Evolutionary conservation across 2,113 vertebrate species (phyloP).

Genomic region (Scopus umbretta): DNA sequence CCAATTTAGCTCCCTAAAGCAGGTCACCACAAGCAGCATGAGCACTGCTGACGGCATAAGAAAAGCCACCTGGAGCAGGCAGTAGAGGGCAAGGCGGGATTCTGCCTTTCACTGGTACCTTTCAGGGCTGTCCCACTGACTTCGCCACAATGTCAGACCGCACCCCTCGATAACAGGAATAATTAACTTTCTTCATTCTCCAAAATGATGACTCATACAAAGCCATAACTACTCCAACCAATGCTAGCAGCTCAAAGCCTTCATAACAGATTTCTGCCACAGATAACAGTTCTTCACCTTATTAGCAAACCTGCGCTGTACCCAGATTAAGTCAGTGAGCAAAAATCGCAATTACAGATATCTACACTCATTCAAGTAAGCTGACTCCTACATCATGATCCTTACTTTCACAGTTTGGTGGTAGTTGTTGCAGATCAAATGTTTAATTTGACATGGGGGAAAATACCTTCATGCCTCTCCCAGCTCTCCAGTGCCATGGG

Average conservation of each 20-base stretch:
- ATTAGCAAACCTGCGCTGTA: not conserved
- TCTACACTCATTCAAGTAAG: rapidly evolving
- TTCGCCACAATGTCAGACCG: not conserved
- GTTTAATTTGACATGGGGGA: not conserved
- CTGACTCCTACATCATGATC: rapidly evolving
- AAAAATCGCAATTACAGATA: not conserved
- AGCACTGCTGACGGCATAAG: not conserved
- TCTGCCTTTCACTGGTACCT: not conserved
- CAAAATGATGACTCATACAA: not conserved
- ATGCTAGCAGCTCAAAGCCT: not conserved
- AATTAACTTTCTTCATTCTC: not conserved
- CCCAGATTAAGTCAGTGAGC: not conserved
- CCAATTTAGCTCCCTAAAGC: not conserved
- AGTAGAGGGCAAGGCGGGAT: not conserved
- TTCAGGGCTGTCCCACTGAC: rapidly evolving
- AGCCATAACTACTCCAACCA: not conserved
- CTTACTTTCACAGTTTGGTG: not conserved
- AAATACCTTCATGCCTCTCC: rapidly evolving
- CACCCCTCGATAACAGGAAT: not conserved
- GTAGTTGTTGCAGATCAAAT: not conserved
- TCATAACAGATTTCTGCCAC: not conserved
- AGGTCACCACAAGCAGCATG: not conserved
- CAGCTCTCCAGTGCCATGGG: rapidly evolving
- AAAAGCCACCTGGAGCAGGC: not conserved
- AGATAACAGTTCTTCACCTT: not conserved